Conservation (phyloP, 2,888 invertebrate genomes). For the Calliopum simillimum region DNA sequence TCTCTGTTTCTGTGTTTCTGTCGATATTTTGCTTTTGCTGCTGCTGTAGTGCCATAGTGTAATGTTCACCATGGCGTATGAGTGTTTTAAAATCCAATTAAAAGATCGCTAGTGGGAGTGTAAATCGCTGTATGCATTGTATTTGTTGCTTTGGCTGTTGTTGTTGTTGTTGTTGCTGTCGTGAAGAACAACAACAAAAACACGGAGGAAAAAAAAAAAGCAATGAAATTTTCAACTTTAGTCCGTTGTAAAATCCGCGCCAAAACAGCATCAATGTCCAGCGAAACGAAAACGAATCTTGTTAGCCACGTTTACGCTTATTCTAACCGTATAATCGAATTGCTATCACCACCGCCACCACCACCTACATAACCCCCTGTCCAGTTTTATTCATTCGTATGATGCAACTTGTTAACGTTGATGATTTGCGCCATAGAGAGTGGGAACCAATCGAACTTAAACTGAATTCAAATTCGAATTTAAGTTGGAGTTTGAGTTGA, state of each 20-base stretch:
- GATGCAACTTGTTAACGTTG: no score
- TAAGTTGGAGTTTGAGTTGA: no score
- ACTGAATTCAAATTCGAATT: no score
- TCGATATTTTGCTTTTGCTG: conserved; percentile 18
- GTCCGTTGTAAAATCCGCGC: conserved; percentile 21
- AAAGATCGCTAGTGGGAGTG: conserved; percentile 64
- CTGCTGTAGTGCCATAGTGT: neutral
- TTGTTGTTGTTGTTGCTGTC: conserved; percentile 26
- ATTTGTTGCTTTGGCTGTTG: conserved; percentile 46
- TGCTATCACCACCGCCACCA: neutral
- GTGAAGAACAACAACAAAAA: conserved; percentile 29
- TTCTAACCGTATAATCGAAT: conserved; percentile 45
- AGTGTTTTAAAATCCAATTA: conserved; percentile 69
- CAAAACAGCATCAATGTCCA: conserved; percentile 21
- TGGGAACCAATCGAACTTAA: no score
- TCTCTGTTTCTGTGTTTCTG: conserved; percentile 1
- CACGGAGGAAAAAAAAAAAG: conserved; percentile 39
- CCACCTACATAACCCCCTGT: neutral
- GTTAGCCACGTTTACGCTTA: conserved; percentile 64
- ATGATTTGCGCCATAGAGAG: no score
- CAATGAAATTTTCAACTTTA: conserved; percentile 54
- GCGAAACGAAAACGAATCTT: conserved; percentile 52
- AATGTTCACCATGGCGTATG: conserved; percentile 41
- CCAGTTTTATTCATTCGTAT: no score
- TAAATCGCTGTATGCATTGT: conserved; percentile 56